A percentile compares a stretch with the other conserved stretches of the same genome.
These are phyloP conservation scores for Sepioteuthis lessoniana DNA, from an alignment of 2,888 invertebrate genomes.

Conservation along the genomic window DNA sequence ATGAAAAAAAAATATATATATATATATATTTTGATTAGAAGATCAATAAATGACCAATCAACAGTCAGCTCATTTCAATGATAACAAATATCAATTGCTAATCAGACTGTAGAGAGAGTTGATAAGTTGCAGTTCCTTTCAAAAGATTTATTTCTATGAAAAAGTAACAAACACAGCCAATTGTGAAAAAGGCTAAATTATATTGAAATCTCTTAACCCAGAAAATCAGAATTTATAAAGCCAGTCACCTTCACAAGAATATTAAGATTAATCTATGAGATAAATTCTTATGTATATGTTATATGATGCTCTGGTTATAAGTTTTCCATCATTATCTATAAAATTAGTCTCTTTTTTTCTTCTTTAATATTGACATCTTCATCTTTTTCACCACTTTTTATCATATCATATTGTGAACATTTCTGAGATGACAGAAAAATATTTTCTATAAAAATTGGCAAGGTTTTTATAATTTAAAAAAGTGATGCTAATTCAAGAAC, in stretches of 20 bases:
- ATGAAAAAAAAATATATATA: too few relatives aligned
- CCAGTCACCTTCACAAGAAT: neutral
- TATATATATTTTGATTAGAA: neutral
- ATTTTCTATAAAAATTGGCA: too few relatives aligned
- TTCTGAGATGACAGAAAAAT: too few relatives aligned
- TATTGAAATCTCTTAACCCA: neutral
- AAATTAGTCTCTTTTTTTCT: too few relatives aligned
- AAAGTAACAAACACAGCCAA: neutral
- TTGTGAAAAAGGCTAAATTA: neutral
- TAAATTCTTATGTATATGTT: too few relatives aligned
- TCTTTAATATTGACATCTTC: too few relatives aligned
- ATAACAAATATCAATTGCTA: neutral
- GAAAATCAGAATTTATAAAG: neutral
- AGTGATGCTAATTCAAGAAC: too few relatives aligned
- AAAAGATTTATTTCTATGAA: neutral
- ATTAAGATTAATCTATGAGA: neutral
- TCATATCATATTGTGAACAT: too few relatives aligned
- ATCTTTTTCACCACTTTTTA: too few relatives aligned
- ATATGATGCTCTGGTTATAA: too few relatives aligned
- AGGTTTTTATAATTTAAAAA: too few relatives aligned
- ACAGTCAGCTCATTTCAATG: neutral
- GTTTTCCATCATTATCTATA: too few relatives aligned
- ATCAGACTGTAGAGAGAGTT: neutral
- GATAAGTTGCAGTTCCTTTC: neutral
- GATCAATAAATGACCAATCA: slow-evolving; percentile 1